Conservation (phyloP, 2,888 invertebrate genomes). For the Napeogenes inachia region DNA sequence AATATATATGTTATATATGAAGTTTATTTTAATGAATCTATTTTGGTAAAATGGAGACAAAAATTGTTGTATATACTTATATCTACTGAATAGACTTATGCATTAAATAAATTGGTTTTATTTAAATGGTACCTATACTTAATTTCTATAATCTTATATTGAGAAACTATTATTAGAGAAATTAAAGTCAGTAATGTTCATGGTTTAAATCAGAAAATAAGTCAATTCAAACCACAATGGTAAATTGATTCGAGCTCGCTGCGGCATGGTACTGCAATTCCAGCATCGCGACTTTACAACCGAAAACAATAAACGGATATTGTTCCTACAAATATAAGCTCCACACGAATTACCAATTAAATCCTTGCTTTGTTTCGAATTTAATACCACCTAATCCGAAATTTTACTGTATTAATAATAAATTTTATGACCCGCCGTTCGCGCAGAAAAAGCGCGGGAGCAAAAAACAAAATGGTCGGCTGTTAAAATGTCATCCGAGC, state of each 20-base stretch:
- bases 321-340: constrained; percentile 34
- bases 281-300: constrained; percentile 38
- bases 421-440: constrained; percentile 58
- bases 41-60: background rate
- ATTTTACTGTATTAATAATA: constrained; percentile 75
- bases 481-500: constrained; percentile 65
- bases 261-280: constrained; percentile 2
- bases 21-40: background rate
- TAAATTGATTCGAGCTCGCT: constrained; percentile 33
- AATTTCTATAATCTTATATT: background rate
- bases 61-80: too few relatives aligned
- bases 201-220: constrained; percentile 7
- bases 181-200: background rate
- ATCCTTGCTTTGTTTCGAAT: constrained; percentile 73
- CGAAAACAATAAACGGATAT: constrained; percentile 45
- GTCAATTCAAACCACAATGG: constrained; percentile 15
- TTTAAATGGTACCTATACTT: background rate
- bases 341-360: constrained; percentile 68
- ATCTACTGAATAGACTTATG: background rate
- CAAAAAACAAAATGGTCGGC: constrained; percentile 56
- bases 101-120: constrained; percentile 17
- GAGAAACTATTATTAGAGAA: too few relatives aligned
- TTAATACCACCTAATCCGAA: constrained; percentile 73
- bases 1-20: background rate
- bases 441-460: constrained; percentile 57